Evolutionary conservation across 1,140 invertebrate species (phyloP).

Genomic region (Lanistes nyassanus): DNA sequence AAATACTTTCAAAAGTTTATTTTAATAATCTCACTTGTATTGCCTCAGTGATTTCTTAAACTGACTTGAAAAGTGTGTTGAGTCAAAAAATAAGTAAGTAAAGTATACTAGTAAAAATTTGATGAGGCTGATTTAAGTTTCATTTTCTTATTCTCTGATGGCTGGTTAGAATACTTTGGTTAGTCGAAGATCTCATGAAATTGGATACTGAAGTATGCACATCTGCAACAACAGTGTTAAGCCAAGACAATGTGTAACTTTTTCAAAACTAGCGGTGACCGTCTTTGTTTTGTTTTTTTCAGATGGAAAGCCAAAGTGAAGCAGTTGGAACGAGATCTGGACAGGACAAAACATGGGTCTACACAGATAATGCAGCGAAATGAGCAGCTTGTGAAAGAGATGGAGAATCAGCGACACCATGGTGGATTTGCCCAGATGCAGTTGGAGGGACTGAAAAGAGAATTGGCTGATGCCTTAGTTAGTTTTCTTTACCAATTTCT

Average conservation of each 20-base stretch:
- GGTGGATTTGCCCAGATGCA: conserved; percentile 51
- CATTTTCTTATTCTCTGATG: too few species aligned
- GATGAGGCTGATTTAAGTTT: too few species aligned
- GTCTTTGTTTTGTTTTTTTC: neutral
- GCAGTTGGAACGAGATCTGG: conserved; percentile 59
- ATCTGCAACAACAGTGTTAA: neutral
- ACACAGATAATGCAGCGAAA: conserved; percentile 57
- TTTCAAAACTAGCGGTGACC: neutral
- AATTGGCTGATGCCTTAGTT: conserved; percentile 63
- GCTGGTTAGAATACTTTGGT: too few species aligned
- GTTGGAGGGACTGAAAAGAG: conserved; percentile 58
- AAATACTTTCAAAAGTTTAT: too few species aligned
- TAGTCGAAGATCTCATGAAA: neutral
- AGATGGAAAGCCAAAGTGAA: conserved; percentile 65
- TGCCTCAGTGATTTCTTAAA: too few species aligned
- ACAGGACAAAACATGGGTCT: conserved; percentile 58
- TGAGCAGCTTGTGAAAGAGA: conserved; percentile 61
- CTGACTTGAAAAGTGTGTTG: too few species aligned
- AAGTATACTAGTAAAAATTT: too few species aligned
- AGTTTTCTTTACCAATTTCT: conserved; percentile 19
- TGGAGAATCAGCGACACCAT: conserved; percentile 51
- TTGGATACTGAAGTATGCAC: neutral
- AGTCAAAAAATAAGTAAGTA: too few species aligned
- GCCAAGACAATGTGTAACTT: neutral
- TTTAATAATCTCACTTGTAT: too few species aligned